Base-by-base conservation (phyloP, 2,797 vertebrate genomes). In the Pampus argenteus region DNA sequence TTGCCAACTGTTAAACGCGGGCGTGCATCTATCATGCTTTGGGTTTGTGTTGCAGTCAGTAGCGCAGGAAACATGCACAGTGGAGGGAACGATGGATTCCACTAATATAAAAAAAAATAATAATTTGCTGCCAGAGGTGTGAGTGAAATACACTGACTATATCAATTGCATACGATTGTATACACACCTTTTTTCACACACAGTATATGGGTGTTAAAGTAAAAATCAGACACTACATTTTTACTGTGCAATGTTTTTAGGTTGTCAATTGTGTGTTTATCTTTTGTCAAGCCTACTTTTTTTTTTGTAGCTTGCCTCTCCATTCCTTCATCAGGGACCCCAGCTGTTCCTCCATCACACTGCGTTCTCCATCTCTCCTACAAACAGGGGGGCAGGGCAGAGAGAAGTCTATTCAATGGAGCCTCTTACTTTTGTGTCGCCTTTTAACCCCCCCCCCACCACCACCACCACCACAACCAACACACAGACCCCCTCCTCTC, bases 371-470 rank as follows among this genome's bases (percentile, higher is more conserved):
- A 34, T 71, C 68, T 66, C 74, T 70, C 61, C 68, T 50, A 22
- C 65, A 38, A 50, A 20, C 51, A 70, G 57, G 67, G 81, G 50
- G 74, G 49, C 20, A 61, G 67, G 70, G 74, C 48, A 87, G 90
- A 92, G 89, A 88, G 84, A 87, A 87, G 87, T 88, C 76, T 56
- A 66, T 86, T 87, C 70, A 85, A 7, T 3, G 13, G 9, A 70
- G n/a, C 61, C 63, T 66, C 55, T 71, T 78, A 76, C 69, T 80
- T 86, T 84, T 88, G 76, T 81, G 70, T 74, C 0, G 15, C 66
- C 66, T 71, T 61, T 69, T 76, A 49, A 76, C 40, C 1, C 40
- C 59, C 36, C 48, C 38, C 9, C 29, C 44, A 20, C 4, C 26
- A 36, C n/a, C n/a, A n/a, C n/a, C n/a, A n/a, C n/a, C n/a, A n/a